phyloP scores from a whole-genome alignment of 2,797 vertebrate species.

The Tokudaia tokunoshimensis region DNA sequence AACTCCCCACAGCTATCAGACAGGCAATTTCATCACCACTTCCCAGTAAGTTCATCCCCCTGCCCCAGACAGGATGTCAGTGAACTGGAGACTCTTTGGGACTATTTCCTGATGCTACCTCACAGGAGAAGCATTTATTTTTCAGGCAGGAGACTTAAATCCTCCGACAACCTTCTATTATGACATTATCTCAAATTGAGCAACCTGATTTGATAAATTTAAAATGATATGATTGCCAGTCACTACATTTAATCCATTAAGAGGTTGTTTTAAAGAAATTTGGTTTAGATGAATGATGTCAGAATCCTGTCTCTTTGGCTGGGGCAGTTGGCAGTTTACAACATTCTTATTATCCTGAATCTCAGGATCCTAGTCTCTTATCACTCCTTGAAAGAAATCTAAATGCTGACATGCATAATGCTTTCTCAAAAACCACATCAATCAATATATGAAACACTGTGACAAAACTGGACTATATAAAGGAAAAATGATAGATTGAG shows the following conservation, averaged over 20 bases:
- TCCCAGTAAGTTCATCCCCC: slow-evolving; percentile 13
- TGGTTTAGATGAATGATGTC: background rate
- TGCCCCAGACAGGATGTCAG: slow-evolving; percentile 71
- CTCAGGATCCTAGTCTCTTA: background rate
- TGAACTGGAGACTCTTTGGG: slow-evolving; percentile 67
- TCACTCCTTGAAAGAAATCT: background rate
- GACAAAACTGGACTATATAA: background rate
- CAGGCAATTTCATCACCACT: slow-evolving; percentile 32
- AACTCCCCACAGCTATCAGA: slow-evolving; percentile 15
- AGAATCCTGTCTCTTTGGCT: background rate
- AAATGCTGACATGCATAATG: background rate
- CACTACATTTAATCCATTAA: slow-evolving; percentile 71
- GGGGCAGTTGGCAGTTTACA: background rate
- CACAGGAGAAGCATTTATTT: slow-evolving; percentile 75
- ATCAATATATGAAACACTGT: background rate
- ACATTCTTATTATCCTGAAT: background rate
- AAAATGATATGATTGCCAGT: slow-evolving; percentile 65
- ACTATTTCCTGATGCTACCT: slow-evolving; percentile 69
- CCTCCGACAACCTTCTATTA: slow-evolving; percentile 77
- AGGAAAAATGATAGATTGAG: background rate
- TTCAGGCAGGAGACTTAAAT: slow-evolving; percentile 74
- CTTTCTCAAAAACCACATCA: background rate
- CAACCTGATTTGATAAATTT: slow-evolving; percentile 80
- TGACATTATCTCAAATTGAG: slow-evolving; percentile 73
- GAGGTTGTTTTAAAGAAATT: slow-evolving; percentile 53